phyloP scores from a whole-genome alignment of 2,797 vertebrate genomes.

The Muscicapa comitata region DNA sequence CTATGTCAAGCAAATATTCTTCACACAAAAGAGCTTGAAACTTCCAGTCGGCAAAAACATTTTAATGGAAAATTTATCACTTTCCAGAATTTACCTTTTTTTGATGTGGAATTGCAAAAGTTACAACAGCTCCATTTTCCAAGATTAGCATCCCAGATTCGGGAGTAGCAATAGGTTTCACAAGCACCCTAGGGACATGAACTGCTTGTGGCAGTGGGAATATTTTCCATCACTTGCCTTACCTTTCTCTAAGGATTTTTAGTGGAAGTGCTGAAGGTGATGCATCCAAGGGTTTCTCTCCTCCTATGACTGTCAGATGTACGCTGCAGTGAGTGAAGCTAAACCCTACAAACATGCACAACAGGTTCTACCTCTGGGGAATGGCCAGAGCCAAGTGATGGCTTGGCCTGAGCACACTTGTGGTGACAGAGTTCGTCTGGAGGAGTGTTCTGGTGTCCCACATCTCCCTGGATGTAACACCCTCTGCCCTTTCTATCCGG shows the following conservation, averaged over 20 bases:
- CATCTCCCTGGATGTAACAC: neutral
- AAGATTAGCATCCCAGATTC: neutral
- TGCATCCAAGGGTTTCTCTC: neutral
- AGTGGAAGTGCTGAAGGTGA: neutral
- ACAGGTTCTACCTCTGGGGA: neutral
- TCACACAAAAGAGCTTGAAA: neutral
- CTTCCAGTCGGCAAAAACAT: neutral
- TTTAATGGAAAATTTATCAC: neutral
- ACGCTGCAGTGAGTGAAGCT: neutral
- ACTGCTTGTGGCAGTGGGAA: neutral
- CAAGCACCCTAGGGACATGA: neutral
- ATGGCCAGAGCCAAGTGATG: neutral
- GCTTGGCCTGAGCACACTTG: neutral
- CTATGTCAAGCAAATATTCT: neutral
- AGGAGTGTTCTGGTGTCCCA: neutral
- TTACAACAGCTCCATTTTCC: neutral
- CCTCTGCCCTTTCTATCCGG: neutral
- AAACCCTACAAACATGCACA: neutral
- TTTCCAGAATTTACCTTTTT: neutral
- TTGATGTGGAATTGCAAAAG: neutral
- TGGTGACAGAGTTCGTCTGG: neutral
- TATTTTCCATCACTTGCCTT: neutral
- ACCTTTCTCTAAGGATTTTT: neutral
- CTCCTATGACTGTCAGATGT: neutral
- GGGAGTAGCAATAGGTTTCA: neutral